Evolutionary conservation across 2,797 vertebrate species (phyloP).

Genomic region (Leptodactylus fallax): DNA sequence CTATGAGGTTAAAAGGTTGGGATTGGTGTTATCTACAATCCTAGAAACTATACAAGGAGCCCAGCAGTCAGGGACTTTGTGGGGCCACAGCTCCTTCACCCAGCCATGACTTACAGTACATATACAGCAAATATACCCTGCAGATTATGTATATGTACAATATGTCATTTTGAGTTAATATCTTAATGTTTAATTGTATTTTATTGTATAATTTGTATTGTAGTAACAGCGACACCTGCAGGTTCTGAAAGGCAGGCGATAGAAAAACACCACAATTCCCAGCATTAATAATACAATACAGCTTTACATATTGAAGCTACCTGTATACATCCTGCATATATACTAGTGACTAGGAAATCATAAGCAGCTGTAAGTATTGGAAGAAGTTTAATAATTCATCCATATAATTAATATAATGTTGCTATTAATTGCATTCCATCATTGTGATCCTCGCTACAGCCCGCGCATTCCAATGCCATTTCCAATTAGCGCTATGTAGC

Average conservation of each 20-base stretch:
- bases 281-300: not conserved
- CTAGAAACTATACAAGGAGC: too few relatives aligned
- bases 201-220: not conserved
- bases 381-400: constrained; percentile 21
- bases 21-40: too few relatives aligned
- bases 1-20: too few relatives aligned
- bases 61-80: too few relatives aligned
- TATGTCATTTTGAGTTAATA: too few relatives aligned
- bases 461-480: not conserved
- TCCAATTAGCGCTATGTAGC: not conserved
- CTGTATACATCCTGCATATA: not conserved
- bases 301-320: not conserved
- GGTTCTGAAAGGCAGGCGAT: not conserved
- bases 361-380: not conserved
- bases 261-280: not conserved
- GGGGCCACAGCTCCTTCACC: too few relatives aligned
- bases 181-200: too few relatives aligned
- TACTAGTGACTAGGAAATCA: not conserved
- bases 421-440: constrained; percentile 4
- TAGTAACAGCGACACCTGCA: not conserved
- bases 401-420: constrained; percentile 17
- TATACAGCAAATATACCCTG: too few relatives aligned
- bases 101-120: too few relatives aligned
- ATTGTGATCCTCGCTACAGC: not conserved
- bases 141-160: too few relatives aligned